Evolutionary conservation across 2,888 invertebrate species (phyloP).

Genomic region (Chironomus riparius): DNA sequence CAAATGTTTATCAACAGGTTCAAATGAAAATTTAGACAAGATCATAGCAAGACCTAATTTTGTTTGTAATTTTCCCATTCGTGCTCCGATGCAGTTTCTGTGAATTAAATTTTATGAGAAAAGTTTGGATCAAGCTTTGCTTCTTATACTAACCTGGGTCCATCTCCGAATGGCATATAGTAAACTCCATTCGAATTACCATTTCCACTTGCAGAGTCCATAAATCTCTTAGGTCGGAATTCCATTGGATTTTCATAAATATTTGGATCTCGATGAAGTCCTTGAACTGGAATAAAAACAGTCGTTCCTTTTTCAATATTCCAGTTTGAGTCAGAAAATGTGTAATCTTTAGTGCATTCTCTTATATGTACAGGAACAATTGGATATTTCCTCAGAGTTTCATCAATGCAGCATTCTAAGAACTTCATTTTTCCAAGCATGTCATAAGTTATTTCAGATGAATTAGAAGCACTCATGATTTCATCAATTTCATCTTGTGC

Average conservation of each 20-base stretch:
- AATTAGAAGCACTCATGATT: slow-evolving; percentile 28
- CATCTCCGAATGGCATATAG: slow-evolving; percentile 1
- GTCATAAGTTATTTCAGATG: background rate
- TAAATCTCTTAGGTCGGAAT: slow-evolving; percentile 18
- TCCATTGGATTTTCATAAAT: slow-evolving; percentile 18
- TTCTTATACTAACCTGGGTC: background rate
- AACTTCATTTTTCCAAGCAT: background rate
- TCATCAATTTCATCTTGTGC: slow-evolving; percentile 38
- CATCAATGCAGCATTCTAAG: slow-evolving; percentile 1
- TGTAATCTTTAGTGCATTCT: background rate
- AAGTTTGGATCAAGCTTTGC: no score
- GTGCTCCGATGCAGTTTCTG: background rate
- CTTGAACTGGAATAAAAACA: slow-evolving; percentile 1
- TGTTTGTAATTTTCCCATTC: slow-evolving; percentile 17
- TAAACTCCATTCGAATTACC: background rate
- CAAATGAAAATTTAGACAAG: slow-evolving; percentile 1
- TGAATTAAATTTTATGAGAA: background rate
- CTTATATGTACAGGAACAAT: background rate
- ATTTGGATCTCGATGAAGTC: slow-evolving; percentile 22
- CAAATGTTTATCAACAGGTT: slow-evolving; percentile 6
- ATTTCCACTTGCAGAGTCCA: background rate
- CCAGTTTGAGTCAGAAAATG: slow-evolving; percentile 21
- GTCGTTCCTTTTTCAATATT: slow-evolving; percentile 30
- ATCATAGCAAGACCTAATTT: slow-evolving; percentile 11
- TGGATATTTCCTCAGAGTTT: slow-evolving; percentile 9